Base-by-base conservation (phyloP, 2,888 invertebrate species). In the Anarsia innoxiella region DNA sequence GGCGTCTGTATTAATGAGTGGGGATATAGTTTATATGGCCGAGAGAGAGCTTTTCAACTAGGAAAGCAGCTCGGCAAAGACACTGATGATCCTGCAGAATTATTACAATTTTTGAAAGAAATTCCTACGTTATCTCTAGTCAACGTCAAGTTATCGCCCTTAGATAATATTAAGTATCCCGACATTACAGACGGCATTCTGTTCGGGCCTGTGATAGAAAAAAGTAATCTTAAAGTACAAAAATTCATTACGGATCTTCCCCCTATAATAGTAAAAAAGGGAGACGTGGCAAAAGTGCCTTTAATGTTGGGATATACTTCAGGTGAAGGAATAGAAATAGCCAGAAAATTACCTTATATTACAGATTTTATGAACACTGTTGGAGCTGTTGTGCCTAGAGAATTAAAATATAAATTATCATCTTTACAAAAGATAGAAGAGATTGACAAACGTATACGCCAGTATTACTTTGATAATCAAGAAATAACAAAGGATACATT, bases 181-280 rank as follows among this genome's bases (percentile, higher is more conserved):
- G 82, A 83, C 46, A 43, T 82, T 40, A 48, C 66, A 12, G 80
- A 84, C 44, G 45, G 53, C 33, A 67, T 83, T 45, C 45, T 62
- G n/a, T 83, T 84, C 45, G 71, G 72, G 1, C 84, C 85, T 9
- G 84, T 86, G 25, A 56, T 83, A 35, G 85, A 86, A 51, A 82
- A 72, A 41, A 37, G 51, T 1, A 41, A 65, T 48, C 45, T 66
- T 13, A 59, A 57, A 3, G 56, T 57, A 40, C 64, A 69, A 23
- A 71, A 67, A 42, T 85, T 83, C 49, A 46, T 83, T 43, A 49
- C 65, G 3, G 64, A 74, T 46, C 36, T 48, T 15, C 78, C 82
- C 3, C 45, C 48, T 6, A 58, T 67, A 36, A 53, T 69, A 43
- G 59, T 82, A 9, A 66, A 45, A 44, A 61, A 47, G 36, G 79